Percentiles rank a stretch among this genome's conserved stretches.
Evolutionary conservation across 1,140 invertebrate genomes (phyloP).

Genomic region (Galendromus occidentalis): DNA sequence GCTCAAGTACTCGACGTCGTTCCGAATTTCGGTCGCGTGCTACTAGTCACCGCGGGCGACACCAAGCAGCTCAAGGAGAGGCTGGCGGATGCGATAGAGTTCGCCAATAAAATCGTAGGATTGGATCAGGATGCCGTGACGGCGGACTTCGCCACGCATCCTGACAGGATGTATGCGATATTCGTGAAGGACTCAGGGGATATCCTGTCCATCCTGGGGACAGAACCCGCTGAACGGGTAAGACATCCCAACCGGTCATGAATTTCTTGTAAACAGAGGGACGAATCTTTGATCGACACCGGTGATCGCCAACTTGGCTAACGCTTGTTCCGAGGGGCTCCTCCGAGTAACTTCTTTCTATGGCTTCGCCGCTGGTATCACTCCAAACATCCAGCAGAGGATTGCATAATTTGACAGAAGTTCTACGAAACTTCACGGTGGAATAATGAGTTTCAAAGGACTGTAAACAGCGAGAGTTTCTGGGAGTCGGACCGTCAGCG

Average conservation of each 20-base stretch:
- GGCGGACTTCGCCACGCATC: background rate
- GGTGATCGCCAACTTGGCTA: no score
- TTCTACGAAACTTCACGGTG: no score
- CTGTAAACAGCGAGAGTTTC: no score
- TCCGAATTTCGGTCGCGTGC: background rate
- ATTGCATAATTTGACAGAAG: no score
- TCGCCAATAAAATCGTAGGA: background rate
- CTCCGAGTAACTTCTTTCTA: no score
- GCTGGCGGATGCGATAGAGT: background rate
- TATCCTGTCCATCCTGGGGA: background rate
- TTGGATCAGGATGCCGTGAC: background rate
- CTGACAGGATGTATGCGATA: background rate
- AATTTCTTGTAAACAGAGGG: no score
- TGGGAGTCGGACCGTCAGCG: no score
- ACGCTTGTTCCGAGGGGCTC: no score
- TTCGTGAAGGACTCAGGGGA: background rate
- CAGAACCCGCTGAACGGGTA: background rate
- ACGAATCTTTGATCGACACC: no score
- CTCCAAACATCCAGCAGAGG: no score
- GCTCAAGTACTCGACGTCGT: background rate
- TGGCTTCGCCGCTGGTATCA: no score
- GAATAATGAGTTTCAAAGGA: no score
- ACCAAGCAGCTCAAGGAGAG: background rate
- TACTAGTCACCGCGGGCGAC: background rate
- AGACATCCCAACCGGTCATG: background rate